Evolutionary conservation across 2,797 vertebrate species (phyloP).

Genomic region (Muraenolepis orangiensis): DNA sequence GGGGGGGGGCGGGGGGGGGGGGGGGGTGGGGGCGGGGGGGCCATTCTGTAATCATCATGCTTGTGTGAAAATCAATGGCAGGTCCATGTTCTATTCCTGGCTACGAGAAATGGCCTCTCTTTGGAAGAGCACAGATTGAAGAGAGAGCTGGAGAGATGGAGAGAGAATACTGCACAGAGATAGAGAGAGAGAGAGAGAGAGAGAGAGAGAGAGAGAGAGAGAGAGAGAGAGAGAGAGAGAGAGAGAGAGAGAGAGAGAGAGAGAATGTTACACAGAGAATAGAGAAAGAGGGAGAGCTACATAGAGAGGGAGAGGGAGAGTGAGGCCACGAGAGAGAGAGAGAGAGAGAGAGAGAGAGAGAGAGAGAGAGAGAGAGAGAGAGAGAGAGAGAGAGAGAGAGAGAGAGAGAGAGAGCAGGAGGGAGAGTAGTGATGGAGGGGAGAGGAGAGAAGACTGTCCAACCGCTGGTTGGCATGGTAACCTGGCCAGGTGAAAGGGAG

Average conservation of each 20-base stretch:
- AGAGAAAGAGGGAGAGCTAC: conserved; percentile 31
- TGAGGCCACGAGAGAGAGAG: neutral
- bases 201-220: conserved; percentile 13
- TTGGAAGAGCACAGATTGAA: conserved; percentile 52
- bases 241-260: conserved; percentile 8
- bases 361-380: neutral
- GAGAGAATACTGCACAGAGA: too few relatives aligned
- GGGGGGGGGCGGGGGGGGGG: too few relatives aligned
- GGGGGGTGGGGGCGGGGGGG: too few relatives aligned
- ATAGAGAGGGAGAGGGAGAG: conserved; percentile 9
- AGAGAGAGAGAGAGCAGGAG: conserved; percentile 15
- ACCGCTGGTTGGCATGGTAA: conserved; percentile 79
- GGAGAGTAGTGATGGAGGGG: conserved; percentile 6
- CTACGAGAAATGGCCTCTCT: conserved; percentile 67
- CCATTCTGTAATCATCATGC: conserved; percentile 57
- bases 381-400: neutral
- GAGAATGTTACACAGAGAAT: too few relatives aligned
- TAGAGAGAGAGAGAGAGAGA: conserved; percentile 11
- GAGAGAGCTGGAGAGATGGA: conserved; percentile 28
- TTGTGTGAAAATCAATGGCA: conserved; percentile 73
- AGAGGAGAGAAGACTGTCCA: conserved; percentile 63
- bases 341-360: conserved; percentile 33
- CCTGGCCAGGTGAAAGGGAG: conserved; percentile 80
- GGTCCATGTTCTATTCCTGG: conserved; percentile 73
- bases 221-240: conserved; percentile 36